Evolutionary conservation across 2,888 invertebrate genomes (phyloP).

Genomic region (Luperina nickerlii): DNA sequence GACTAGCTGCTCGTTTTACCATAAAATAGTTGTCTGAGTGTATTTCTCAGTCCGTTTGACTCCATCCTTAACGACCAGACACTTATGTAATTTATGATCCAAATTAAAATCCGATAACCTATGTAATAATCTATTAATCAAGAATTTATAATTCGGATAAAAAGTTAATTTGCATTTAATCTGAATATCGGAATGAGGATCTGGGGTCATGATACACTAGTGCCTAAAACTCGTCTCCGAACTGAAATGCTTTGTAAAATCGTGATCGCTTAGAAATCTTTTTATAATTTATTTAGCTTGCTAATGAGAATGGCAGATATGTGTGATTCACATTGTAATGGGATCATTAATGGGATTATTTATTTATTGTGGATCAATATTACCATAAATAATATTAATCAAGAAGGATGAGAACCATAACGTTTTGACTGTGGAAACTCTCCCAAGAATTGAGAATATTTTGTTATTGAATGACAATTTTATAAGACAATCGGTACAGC

Average conservation of each 20-base stretch:
- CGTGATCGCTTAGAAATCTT: slow-evolving; percentile 7
- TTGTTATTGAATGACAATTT: neutral
- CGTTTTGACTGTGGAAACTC: slow-evolving; percentile 15
- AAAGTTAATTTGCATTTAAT: slow-evolving; percentile 42
- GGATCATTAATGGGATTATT: slow-evolving; percentile 38
- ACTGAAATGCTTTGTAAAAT: slow-evolving; percentile 46
- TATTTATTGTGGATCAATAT: slow-evolving; percentile 47
- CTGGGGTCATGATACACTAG: slow-evolving; percentile 22
- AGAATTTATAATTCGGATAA: slow-evolving; percentile 26
- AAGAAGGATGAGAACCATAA: slow-evolving; percentile 8
- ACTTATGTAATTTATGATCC: slow-evolving; percentile 29
- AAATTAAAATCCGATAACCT: slow-evolving; percentile 40
- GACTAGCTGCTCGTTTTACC: neutral
- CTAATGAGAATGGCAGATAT: slow-evolving; percentile 49
- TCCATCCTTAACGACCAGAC: neutral
- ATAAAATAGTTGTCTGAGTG: neutral
- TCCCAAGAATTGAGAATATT: neutral
- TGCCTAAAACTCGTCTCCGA: slow-evolving; percentile 15
- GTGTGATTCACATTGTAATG: slow-evolving; percentile 48
- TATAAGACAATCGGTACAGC: slow-evolving; percentile 2
- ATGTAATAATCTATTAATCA: slow-evolving; percentile 42
- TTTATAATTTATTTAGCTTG: slow-evolving; percentile 29
- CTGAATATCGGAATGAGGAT: slow-evolving; percentile 21
- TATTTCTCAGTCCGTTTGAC: slow-evolving; percentile 8
- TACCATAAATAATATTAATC: slow-evolving; percentile 41